Percentiles rank a stretch among this genome's conserved stretches.
Conservation (phyloP, 2,113 vertebrate genomes). For the Dascyllus trimaculatus region DNA sequence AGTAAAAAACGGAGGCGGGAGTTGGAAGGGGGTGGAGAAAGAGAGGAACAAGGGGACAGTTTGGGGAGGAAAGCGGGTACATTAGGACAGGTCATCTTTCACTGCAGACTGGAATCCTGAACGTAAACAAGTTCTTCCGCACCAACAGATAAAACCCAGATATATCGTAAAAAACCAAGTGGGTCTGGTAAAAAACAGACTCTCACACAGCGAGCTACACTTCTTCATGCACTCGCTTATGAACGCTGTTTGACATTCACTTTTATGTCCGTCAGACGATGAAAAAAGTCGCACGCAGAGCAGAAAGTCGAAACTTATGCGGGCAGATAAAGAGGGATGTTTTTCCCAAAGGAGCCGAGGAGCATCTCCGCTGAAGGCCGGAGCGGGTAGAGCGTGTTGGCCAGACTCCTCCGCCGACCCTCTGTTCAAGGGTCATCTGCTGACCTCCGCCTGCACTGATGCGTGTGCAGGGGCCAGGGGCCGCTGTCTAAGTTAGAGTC, state of each 20-base stretch:
- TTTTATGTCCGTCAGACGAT: neutral
- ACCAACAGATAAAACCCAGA: slow-evolving; percentile 77
- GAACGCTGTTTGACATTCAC: slow-evolving; percentile 10
- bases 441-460: slow-evolving; percentile 59
- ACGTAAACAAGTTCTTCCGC: slow-evolving; percentile 79
- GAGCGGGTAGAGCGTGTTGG: slow-evolving; percentile 19
- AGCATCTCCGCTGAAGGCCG: slow-evolving; percentile 6
- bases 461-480: slow-evolving; percentile 78
- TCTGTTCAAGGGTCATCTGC: slow-evolving; percentile 51
- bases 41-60: slow-evolving; percentile 65
- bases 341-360: slow-evolving; percentile 17
- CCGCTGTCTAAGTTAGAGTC: slow-evolving; percentile 64
- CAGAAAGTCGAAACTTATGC: neutral
- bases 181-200: slow-evolving; percentile 49
- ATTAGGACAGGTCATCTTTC: slow-evolving; percentile 79
- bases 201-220: slow-evolving; percentile 1
- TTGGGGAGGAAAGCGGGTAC: slow-evolving; percentile 74
- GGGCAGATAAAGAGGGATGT: neutral
- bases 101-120: slow-evolving; percentile 75
- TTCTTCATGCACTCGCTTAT: slow-evolving; percentile 14
- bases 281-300: neutral
- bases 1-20: neutral
- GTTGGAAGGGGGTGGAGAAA: neutral
- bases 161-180: slow-evolving; percentile 59
- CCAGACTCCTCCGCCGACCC: slow-evolving; percentile 56